phyloP scores from a whole-genome alignment of 2,888 invertebrate genomes.

The Drosophila anomalata region DNA sequence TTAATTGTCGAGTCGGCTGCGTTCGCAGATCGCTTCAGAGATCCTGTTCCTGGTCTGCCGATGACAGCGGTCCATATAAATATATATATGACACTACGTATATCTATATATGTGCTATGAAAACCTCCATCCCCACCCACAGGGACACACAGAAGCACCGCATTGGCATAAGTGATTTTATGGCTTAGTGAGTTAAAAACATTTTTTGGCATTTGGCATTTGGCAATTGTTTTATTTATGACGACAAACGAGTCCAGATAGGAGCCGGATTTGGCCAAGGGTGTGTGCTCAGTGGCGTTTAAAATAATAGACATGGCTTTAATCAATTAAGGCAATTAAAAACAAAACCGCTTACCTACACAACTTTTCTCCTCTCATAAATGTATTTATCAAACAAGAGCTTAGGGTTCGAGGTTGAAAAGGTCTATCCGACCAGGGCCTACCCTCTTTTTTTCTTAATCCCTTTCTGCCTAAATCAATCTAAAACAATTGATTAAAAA shows the following conservation, averaged over 20 bases:
- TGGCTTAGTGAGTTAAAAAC: constrained; percentile 62
- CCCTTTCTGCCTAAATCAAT: background rate
- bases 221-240: constrained; percentile 58
- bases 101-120: background rate
- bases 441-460: background rate
- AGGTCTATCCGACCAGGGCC: constrained; percentile 3
- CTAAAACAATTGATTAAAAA: background rate
- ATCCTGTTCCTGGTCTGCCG: constrained; percentile 23
- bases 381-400: constrained; percentile 29
- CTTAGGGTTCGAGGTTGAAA: constrained; percentile 6
- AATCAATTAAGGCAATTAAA: constrained; percentile 54
- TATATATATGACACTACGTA: background rate
- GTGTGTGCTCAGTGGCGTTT: constrained; percentile 15
- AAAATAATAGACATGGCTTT: constrained; percentile 43
- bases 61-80: constrained; percentile 31
- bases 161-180: constrained; percentile 24
- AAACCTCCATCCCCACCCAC: background rate
- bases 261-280: background rate
- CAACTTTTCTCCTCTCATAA: constrained; percentile 2
- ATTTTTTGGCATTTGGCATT: constrained; percentile 40
- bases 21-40: constrained; percentile 13
- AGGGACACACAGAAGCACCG: constrained; percentile 11
- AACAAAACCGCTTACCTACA: constrained; percentile 19
- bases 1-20: constrained; percentile 46
- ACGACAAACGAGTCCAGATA: constrained; percentile 20